Base-by-base conservation (phyloP, 2,888 invertebrate genomes). In the Aelia acuminata region DNA sequence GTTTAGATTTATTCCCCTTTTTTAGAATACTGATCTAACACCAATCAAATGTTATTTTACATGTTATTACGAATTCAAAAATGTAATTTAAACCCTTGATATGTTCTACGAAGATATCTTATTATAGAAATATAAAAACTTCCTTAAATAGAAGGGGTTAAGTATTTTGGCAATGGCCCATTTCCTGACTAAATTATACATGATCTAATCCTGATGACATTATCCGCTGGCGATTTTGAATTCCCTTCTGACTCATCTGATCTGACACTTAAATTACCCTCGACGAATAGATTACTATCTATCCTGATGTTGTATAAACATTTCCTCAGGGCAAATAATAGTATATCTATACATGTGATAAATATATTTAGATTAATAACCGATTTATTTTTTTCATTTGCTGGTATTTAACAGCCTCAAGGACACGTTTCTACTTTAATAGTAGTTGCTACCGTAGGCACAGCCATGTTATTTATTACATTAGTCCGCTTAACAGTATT, bases 121-220 rank as follows among this genome's bases (percentile, higher is more conserved):
- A 15, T 26, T 57, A 57, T 22, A 7, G 26, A 57, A 57, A 13
- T 26, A 31, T 15, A 26, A 57, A 31, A 57, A 26, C 57, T 57
- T 57, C 26, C 57, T 15, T 0, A 57, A 57, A 57, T 57, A 15
- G 75, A 39, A 39, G 70, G 70, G 18, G 10, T 7, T 20, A 75
- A 75, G 39, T 75, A 43, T 75, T 75, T 75, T 43, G 75, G 75
- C 35, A 43, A 35, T 43, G 75, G 75, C 39, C 75, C 75, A 75
- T 20, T 39, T 75, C 26, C 39, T 75, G 39, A 75, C 8, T 0
- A 26, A 75, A 75, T 75, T 75, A 75, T 43, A 75, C 75, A 35
- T 75, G 75, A 75, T 75, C 39, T 43, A 75, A 75, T 75, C 75
- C 39, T 75, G 39, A 43, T 75, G 75, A 75, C 75, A 75, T 75